Evolutionary conservation across 2,888 invertebrate species (phyloP), one percentile per base, ranked within the genome.

Genomic region (Steinernema scapterisci): DNA sequence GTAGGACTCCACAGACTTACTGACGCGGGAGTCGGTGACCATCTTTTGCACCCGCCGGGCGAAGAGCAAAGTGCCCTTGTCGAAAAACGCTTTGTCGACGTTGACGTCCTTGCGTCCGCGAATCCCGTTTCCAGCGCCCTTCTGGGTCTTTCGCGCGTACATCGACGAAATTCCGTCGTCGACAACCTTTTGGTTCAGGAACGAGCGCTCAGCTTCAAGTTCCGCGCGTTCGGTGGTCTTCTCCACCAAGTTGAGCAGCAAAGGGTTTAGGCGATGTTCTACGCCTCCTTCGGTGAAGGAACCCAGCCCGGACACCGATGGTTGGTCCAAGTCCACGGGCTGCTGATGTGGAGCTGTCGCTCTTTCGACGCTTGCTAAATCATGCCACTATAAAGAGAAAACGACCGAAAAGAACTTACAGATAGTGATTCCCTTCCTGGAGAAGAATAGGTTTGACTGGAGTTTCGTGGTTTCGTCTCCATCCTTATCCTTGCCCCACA

Each of bases 141-240:
- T 73, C 27, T 73, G 51, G 45, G 25, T 63, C 5, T 71, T 46
- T 6, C 25, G 48, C 6, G 75, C 54, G 21, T 71, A 48, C 19
- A 72, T 27, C 21, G 80, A 74, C 9, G 79, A 73, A 0, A 81
- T 77, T 0, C 78, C 76, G 23, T 79, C 63, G 16, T 77, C 79
- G 19, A 84, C 73, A 6, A 85, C 76, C 51, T 84, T 82, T 70
- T 86, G 85, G 74, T 86, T 86, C 75, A 86, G 78, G 76, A 86
- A 86, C 11, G 84, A 82, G 1, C 86, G 80, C 70, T 86, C 85
- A 0, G 84, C 80, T 73, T 86, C 86, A 9, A 86, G 75, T 21
- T 82, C 79, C 5, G 82, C 76, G 31, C 82, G 56, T 56, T 83
- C 80, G 27, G 75, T 71, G 19, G 80, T 52, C 3, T 48, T 71